phyloP scores from a whole-genome alignment of 2,888 invertebrate genomes.

The Adineta ricciae region DNA sequence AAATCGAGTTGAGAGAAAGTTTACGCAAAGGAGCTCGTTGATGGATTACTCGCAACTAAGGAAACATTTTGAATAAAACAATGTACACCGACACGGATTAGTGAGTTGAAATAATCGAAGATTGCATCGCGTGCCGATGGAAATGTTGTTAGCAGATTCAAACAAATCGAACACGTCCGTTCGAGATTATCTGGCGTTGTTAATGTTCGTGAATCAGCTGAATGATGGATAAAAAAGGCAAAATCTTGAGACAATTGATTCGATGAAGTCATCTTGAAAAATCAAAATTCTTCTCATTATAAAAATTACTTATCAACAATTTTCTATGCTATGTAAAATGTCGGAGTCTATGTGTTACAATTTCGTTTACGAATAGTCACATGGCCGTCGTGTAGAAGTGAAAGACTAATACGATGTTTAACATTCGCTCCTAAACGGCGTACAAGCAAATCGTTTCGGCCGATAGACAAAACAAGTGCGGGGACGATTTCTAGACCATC shows the following conservation, averaged over 20 bases:
- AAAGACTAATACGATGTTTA: constrained; percentile 5
- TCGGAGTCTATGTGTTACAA: not conserved
- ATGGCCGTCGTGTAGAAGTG: not conserved
- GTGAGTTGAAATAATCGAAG: not conserved
- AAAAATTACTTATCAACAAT: too few species aligned
- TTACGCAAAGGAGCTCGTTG: not conserved
- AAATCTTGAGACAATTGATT: not conserved
- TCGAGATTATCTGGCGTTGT: not conserved
- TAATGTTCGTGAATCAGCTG: not conserved
- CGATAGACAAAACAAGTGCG: not conserved
- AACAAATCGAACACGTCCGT: not conserved
- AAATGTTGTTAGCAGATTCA: not conserved
- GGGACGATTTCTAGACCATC: not conserved
- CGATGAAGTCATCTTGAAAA: not conserved
- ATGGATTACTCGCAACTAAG: not conserved
- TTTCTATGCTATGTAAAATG: too few species aligned
- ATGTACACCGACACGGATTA: not conserved
- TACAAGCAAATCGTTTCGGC: not conserved
- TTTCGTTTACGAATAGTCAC: not conserved
- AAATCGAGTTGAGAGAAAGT: not conserved
- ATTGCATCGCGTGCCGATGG: not conserved
- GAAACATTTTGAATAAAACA: not conserved
- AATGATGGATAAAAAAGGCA: not conserved
- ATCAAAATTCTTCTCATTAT: too few species aligned
- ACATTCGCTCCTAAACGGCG: not conserved